Conservation (phyloP, 2,113 vertebrate genomes). For the Struthio camelus region DNA sequence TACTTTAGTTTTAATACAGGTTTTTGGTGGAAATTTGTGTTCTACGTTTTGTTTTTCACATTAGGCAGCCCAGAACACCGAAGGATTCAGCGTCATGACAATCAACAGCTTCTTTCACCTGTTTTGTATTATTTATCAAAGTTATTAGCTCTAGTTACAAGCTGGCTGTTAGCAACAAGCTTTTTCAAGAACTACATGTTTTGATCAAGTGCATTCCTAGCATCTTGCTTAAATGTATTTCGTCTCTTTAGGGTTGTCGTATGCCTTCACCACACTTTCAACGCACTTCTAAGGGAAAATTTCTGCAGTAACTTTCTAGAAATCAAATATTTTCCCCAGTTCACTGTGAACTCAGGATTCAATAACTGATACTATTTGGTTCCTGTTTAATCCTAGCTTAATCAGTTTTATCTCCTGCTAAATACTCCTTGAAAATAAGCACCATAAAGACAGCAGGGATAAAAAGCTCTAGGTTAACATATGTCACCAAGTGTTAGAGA, state of each 20-base stretch:
- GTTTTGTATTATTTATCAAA: background rate
- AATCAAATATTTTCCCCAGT: conserved; percentile 16
- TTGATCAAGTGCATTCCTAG: background rate
- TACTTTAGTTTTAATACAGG: background rate
- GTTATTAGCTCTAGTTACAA: background rate
- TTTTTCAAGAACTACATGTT: background rate
- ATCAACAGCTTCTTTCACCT: background rate
- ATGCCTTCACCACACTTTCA: background rate
- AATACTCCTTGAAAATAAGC: conserved; percentile 19
- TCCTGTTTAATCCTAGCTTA: background rate
- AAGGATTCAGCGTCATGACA: background rate
- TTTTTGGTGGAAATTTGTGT: background rate
- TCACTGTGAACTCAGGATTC: background rate
- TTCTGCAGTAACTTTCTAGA: background rate
- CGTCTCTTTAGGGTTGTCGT: background rate
- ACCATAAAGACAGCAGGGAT: background rate
- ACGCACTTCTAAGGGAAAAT: background rate
- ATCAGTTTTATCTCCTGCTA: conserved; percentile 8
- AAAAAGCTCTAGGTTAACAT: background rate
- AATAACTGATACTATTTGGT: background rate
- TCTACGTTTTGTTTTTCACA: background rate
- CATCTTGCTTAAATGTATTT: background rate
- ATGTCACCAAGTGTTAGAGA: background rate
- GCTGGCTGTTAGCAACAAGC: background rate
- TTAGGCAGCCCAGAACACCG: background rate